These are phyloP conservation scores for Itoplectis maculator DNA, from an alignment of 2,888 invertebrate species.

Conservation along the genomic window DNA sequence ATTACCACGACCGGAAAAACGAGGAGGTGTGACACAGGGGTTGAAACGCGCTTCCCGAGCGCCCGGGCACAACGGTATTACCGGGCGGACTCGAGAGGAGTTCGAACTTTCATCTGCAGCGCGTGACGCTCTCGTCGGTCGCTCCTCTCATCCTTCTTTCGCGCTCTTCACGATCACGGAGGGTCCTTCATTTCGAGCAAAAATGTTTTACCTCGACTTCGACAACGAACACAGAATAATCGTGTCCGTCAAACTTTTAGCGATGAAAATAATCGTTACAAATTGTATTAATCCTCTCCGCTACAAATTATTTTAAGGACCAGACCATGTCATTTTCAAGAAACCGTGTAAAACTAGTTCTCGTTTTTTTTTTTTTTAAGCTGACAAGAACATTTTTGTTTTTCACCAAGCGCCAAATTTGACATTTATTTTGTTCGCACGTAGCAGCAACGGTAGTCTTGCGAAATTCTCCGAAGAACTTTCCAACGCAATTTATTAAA, in stretches of 20 bases:
- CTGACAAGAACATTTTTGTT: neutral
- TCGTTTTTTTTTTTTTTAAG: neutral
- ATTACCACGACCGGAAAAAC: constrained; percentile 24
- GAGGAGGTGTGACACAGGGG: neutral
- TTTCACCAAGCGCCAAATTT: neutral
- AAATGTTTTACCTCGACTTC: neutral
- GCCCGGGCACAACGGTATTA: neutral
- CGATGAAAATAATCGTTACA: neutral
- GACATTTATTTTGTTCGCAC: neutral
- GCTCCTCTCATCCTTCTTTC: constrained; percentile 16
- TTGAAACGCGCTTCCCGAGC: too few species aligned
- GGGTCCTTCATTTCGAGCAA: neutral
- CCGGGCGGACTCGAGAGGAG: constrained; percentile 6
- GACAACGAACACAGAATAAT: neutral
- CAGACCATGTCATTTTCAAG: neutral
- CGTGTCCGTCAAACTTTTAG: neutral
- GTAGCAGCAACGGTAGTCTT: neutral
- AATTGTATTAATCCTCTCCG: neutral
- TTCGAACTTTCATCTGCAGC: constrained; percentile 21
- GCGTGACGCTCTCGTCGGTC: too few species aligned
- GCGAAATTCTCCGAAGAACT: constrained; percentile 2
- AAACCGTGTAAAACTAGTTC: neutral
- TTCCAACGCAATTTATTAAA: constrained; percentile 18
- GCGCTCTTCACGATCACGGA: neutral
- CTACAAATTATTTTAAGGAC: neutral